Evolutionary conservation across 2,113 vertebrate genomes (phyloP), one percentile per base, ranked within the genome.

Genomic region (Mastomys natalensis): DNA sequence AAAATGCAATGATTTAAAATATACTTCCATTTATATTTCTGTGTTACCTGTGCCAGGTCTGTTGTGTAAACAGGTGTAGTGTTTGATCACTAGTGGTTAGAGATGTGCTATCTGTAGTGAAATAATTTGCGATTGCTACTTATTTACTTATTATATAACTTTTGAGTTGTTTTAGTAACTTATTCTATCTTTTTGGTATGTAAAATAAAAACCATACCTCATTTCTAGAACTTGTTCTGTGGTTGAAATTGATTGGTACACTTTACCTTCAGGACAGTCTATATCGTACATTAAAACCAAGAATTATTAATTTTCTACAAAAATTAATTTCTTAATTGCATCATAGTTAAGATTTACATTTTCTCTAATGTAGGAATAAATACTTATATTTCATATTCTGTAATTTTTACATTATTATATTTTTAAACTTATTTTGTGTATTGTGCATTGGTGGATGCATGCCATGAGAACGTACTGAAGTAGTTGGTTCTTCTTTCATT

Each of bases 111-210:
- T 43, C 91, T 76, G 29, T 82, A 96, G 92, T 94, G 40, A 87
- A 51, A 74, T 90, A 29, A 76, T 4, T 11, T 92, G 45, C 26
- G 9, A 78, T 16, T 96, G 40, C 58, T 72, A 37, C 15, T 84
- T 84, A 55, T 16, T 91, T 91, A 34, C 6, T 73, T 89, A 22
- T 22, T 82, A 8, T 72, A 64, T 84, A 73, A 43, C 4, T 55
- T 90, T 91, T 10, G 58, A 45, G 31, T 94, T 92, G 80, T 95
- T 90, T 94, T 81, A 76, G 89, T 55, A 90, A 1, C 31, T 68
- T 80, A 29, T 77, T 17, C 24, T 21, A 87, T 94, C 17, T 0
- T 78, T 37, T 11, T 48, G 6, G 13, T 40, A 72, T 53, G 22
- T 91, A 84, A 89, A 87, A 45, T n/a, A 82, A 29, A 45, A 84